A percentile compares a stretch with the other conserved stretches of the same genome.
phyloP scores from a whole-genome alignment of 2,797 vertebrate species.

The Bryconaethiops microstoma region DNA sequence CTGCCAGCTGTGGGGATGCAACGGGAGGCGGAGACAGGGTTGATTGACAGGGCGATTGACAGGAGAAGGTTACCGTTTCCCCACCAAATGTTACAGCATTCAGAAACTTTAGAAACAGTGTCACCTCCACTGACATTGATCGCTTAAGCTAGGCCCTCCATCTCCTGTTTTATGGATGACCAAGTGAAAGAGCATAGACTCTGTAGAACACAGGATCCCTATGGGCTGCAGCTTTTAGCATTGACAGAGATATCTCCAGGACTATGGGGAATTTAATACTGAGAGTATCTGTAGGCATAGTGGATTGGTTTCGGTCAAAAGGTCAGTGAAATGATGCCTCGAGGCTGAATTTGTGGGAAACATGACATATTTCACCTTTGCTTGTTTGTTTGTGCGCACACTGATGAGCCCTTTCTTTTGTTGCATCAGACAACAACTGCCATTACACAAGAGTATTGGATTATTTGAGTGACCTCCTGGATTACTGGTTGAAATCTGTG shows the following conservation, averaged over 20 bases:
- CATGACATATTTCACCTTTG: conserved; percentile 9
- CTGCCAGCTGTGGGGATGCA: conserved; percentile 13
- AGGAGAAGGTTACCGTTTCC: conserved; percentile 45
- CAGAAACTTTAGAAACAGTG: conserved; percentile 54
- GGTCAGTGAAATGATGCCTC: conserved; percentile 29
- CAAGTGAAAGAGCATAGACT: conserved; percentile 47
- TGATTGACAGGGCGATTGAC: conserved; percentile 38
- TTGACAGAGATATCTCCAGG: conserved; percentile 26
- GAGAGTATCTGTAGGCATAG: conserved; percentile 2
- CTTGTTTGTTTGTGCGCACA: not conserved
- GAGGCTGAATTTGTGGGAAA: conserved; percentile 11
- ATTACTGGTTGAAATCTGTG: not conserved
- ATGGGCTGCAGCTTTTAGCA: conserved; percentile 28
- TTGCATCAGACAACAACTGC: not conserved
- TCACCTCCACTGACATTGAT: conserved; percentile 55
- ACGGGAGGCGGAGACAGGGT: conserved; percentile 1
- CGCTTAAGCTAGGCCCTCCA: conserved; percentile 39
- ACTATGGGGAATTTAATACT: conserved; percentile 33
- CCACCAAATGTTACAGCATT: conserved; percentile 54
- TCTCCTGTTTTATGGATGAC: conserved; percentile 61
- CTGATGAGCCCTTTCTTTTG: not conserved
- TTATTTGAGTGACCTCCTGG: conserved; percentile 1
- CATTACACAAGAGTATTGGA: conserved; percentile 5
- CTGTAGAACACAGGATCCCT: conserved; percentile 46
- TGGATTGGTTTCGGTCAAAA: conserved; percentile 32